Base-by-base conservation (phyloP, 2,113 vertebrate species). In the Eulemur macaco region DNA sequence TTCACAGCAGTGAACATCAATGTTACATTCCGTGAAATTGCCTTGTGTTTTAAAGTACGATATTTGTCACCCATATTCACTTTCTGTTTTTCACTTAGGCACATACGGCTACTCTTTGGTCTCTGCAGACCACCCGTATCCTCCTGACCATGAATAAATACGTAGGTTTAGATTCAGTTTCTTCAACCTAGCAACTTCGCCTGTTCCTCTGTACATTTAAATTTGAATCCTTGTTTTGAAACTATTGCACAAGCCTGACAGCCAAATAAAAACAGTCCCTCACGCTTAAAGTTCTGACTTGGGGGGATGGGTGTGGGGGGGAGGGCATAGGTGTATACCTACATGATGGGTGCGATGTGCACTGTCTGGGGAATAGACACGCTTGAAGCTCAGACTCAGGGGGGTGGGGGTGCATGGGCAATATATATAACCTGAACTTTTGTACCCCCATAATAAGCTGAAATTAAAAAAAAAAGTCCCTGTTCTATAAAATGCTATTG, bases 21-120 rank as follows among this genome's bases (percentile, higher is more conserved):
- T 73, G 86, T 63, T 94, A 89, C 34, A 86, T 77, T 89, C 47
- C 25, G 39, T 86, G 71, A 95, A 97, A 92, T 54, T 60, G 10
- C 10, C 50, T 94, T 88, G 37, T 93, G 58, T 93, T 85, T 95
- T 69, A 78, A 93, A 93, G 39, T 71, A 8, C 76, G 42, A 12
- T 58, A 18, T 73, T 60, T 73, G 50, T 6, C 18, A 50, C 34
- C 11, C 60, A 52, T 42, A 25, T 66, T 91, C 56, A 89, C 25
- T 83, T 84, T 95, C 37, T 63, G 21, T n/a, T 92, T 86, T 66
- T 83, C 34, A 63, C 9, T 52, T 69, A 88, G n/a, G 31, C 56
- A 76, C 89, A 37, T 52, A 50, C 10, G 64, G 6, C 20, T 94
- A 34, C 27, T 81, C 0, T 64, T 60, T n/a, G 18, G 14, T 77